phyloP scores from a whole-genome alignment of 2,888 invertebrate genomes.

The Tetramorium bicarinatum region DNA sequence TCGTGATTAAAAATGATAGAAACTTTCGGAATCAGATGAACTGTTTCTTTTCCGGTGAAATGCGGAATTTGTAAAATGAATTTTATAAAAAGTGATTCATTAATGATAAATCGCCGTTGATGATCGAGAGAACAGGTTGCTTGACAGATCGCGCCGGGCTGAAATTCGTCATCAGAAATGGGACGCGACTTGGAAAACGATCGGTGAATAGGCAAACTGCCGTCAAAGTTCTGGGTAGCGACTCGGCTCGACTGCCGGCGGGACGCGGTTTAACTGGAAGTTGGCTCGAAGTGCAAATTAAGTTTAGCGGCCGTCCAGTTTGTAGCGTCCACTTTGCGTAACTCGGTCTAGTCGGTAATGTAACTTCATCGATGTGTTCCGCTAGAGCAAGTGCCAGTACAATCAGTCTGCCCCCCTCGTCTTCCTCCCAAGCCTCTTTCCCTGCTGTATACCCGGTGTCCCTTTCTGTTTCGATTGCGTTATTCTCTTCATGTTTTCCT shows the following conservation, averaged over 20 bases:
- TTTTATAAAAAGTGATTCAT: not conserved
- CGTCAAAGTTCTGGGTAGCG: slow-evolving; percentile 74
- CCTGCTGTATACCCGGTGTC: slow-evolving; percentile 62
- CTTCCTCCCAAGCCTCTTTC: slow-evolving; percentile 64
- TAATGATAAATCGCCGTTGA: not conserved
- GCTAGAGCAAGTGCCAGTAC: slow-evolving; percentile 83
- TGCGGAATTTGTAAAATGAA: not conserved
- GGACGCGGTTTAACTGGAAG: slow-evolving; percentile 82
- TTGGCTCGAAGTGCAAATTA: slow-evolving; percentile 83
- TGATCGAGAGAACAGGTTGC: not conserved
- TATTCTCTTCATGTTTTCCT: not conserved
- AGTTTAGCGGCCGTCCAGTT: slow-evolving; percentile 83
- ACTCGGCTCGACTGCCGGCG: slow-evolving; percentile 69
- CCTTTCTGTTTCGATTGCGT: not conserved
- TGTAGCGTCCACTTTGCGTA: slow-evolving; percentile 85
- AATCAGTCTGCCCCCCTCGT: slow-evolving; percentile 81
- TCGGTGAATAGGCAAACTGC: slow-evolving; percentile 78
- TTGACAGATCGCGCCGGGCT: slow-evolving; percentile 24
- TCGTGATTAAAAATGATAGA: not conserved
- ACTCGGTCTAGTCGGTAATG: slow-evolving; percentile 85
- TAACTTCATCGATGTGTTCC: slow-evolving; percentile 86
- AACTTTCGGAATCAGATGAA: not conserved
- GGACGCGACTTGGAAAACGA: slow-evolving; percentile 78
- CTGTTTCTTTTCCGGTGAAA: not conserved
- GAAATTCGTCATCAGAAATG: slow-evolving; percentile 59